Conservation (phyloP, 1,140 invertebrate species). For the Gryllus bimaculatus region DNA sequence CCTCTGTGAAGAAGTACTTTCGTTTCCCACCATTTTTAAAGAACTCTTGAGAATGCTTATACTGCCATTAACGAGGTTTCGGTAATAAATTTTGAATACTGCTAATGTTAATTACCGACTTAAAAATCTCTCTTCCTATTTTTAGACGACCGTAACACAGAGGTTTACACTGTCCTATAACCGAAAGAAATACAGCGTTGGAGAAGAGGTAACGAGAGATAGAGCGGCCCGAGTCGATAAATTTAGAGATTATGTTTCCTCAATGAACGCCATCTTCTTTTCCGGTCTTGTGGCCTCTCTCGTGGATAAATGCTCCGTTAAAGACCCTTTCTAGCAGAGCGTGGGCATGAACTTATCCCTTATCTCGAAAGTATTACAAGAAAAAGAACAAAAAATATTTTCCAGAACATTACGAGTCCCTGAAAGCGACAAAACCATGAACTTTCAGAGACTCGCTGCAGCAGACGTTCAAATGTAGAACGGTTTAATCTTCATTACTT, state of each 20-base stretch:
- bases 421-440: no score
- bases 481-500: no score
- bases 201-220: background rate
- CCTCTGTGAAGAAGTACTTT: background rate
- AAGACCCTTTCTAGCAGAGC: no score
- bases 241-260: background rate
- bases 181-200: background rate
- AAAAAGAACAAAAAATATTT: no score
- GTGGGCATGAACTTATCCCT: no score
- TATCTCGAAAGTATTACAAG: no score
- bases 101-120: background rate
- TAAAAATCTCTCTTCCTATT: background rate
- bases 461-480: no score
- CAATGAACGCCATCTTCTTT: background rate
- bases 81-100: conserved; percentile 1
- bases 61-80: background rate
- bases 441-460: no score
- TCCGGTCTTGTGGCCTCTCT: background rate
- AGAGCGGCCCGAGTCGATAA: background rate
- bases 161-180: background rate
- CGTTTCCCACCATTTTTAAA: background rate
- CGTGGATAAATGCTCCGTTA: no score
- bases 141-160: background rate
- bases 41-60: background rate
- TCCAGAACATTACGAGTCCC: no score